Evolutionary conservation across 2,797 vertebrate genomes (phyloP).

Genomic region (Acanthurus tractus): DNA sequence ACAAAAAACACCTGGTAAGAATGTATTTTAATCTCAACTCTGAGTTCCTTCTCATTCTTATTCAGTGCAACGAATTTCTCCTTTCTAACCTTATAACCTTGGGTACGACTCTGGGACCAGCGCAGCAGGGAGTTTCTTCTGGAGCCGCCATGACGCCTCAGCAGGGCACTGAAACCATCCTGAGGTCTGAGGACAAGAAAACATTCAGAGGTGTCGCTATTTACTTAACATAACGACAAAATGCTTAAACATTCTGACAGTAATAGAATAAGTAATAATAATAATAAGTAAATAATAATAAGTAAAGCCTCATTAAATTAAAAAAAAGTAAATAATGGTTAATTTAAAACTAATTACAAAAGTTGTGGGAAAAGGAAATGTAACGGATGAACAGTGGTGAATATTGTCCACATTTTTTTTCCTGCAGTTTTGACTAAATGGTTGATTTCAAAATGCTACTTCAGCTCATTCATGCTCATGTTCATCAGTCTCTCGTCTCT

Average conservation of each 20-base stretch:
- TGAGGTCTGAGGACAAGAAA: conserved; percentile 72
- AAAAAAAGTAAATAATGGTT: background rate
- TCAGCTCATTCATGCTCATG: background rate
- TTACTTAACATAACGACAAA: background rate
- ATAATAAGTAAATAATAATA: too few relatives aligned
- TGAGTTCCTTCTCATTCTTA: background rate
- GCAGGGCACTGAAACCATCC: conserved; percentile 83
- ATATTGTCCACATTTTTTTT: too few relatives aligned
- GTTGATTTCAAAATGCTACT: background rate
- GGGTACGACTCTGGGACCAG: conserved; percentile 86
- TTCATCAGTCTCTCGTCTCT: background rate
- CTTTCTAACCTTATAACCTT: conserved; percentile 82
- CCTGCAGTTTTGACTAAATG: background rate
- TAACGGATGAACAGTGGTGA: too few relatives aligned
- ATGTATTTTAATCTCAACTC: background rate
- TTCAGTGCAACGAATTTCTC: background rate
- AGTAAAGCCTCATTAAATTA: background rate
- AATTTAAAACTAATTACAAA: background rate
- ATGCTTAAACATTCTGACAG: background rate
- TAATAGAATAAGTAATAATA: too few relatives aligned
- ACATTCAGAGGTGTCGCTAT: background rate
- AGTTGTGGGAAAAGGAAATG: background rate
- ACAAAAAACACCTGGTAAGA: background rate
- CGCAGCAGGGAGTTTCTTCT: conserved; percentile 86
- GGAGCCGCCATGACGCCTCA: conserved; percentile 85